Conservation (phyloP, 2,113 vertebrate species). For the Lamprotornis superbus region DNA sequence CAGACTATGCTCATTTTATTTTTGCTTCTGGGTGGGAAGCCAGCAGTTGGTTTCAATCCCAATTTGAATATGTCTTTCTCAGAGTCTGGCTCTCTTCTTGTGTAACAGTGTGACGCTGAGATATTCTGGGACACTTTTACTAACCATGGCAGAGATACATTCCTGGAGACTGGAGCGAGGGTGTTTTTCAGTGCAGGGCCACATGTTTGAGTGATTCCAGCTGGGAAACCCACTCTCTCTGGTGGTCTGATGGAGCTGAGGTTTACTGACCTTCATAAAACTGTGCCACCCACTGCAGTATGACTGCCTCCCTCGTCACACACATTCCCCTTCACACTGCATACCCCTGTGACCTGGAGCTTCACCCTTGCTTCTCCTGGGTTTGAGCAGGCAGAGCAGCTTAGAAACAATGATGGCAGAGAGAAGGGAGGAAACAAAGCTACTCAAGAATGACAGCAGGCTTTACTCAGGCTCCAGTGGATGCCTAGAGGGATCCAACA, state of each 20-base stretch:
- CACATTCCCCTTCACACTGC: neutral
- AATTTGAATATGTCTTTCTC: neutral
- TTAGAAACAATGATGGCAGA: neutral
- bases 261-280: constrained; percentile 16
- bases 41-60: constrained; percentile 42
- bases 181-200: neutral
- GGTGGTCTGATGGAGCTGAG: neutral
- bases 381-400: neutral
- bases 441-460: neutral
- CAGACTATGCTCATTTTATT: neutral
- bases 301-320: neutral
- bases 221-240: constrained; percentile 10
- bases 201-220: constrained; percentile 37
- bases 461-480: neutral
- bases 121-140: constrained; percentile 28
- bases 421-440: neutral
- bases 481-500: neutral
- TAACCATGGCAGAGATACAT: constrained; percentile 14
- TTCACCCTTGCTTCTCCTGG: neutral
- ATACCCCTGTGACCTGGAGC: neutral
- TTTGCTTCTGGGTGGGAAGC: constrained; percentile 39
- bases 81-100: constrained; percentile 1
- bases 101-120: neutral
- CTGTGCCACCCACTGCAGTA: neutral
- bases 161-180: neutral